These are phyloP conservation scores for Sabatieria punctata DNA, from an alignment of 2,888 invertebrate genomes.

Conservation along the genomic window DNA sequence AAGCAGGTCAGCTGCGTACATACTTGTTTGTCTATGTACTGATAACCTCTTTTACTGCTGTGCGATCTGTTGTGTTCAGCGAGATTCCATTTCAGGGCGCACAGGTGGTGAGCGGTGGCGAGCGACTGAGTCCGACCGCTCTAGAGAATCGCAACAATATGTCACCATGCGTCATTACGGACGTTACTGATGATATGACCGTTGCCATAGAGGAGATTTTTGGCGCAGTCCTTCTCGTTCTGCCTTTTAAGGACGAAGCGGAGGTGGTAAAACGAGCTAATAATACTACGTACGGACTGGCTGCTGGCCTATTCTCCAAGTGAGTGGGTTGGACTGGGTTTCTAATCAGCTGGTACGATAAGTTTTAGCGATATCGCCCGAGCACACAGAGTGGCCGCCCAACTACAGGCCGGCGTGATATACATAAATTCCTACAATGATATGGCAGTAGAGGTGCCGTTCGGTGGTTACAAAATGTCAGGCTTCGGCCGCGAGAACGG, in stretches of 20 bases:
- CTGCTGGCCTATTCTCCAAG: conserved; percentile 44
- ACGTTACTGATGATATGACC: conserved; percentile 37
- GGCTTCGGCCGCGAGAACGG: conserved; percentile 43
- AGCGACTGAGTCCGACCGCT: conserved; percentile 32
- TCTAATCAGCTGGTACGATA: neutral
- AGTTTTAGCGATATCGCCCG: conserved; percentile 33
- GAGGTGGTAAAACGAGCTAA: conserved; percentile 42
- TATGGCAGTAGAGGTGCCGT: conserved; percentile 40
- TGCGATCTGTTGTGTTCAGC: neutral
- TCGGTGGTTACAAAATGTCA: conserved; percentile 41
- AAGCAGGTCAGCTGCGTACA: conserved; percentile 35
- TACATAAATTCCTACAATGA: conserved; percentile 44
- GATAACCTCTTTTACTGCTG: too few relatives aligned
- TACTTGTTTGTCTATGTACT: too few relatives aligned
- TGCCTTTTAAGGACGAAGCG: conserved; percentile 40
- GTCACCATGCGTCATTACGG: conserved; percentile 38
- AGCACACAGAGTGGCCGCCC: conserved; percentile 38
- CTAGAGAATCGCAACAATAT: conserved; percentile 37
- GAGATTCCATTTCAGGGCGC: conserved; percentile 35
- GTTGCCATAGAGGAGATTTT: conserved; percentile 42
- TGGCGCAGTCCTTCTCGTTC: conserved; percentile 40
- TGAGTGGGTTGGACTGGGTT: conserved; percentile 16
- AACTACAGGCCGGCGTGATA: conserved; percentile 41
- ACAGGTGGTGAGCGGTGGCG: conserved; percentile 38
- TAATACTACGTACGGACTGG: conserved; percentile 41